These are phyloP conservation scores for Cerceris ruficornis DNA, from an alignment of 2,888 invertebrate species.

Conservation along the genomic window DNA sequence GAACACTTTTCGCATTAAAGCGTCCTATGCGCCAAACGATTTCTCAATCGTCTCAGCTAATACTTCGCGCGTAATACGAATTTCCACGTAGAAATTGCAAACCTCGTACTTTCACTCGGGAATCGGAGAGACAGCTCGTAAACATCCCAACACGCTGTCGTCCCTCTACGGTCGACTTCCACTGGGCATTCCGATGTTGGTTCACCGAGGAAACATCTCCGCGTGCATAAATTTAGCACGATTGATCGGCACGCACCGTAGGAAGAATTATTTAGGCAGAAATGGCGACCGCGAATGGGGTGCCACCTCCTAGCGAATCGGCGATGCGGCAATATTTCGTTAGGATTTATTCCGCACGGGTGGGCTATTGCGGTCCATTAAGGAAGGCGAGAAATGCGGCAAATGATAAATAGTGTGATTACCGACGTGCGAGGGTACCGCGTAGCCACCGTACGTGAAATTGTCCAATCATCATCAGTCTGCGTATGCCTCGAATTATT, in stretches of 20 bases:
- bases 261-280: slow-evolving; percentile 28
- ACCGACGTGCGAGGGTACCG: slow-evolving; percentile 62
- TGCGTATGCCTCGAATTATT: slow-evolving; percentile 60
- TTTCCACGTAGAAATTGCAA: slow-evolving; percentile 14
- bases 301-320: background rate
- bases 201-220: slow-evolving; percentile 1
- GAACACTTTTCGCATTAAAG: background rate
- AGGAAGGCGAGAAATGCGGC: slow-evolving; percentile 70
- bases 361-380: slow-evolving; percentile 70
- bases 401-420: slow-evolving; percentile 80
- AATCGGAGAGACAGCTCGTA: slow-evolving; percentile 26
- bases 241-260: slow-evolving; percentile 41
- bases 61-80: slow-evolving; percentile 2
- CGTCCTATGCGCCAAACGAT: background rate
- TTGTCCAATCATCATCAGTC: slow-evolving; percentile 77
- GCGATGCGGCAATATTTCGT: slow-evolving; percentile 61
- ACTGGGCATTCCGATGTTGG: slow-evolving; percentile 15
- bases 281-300: slow-evolving; percentile 19
- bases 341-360: slow-evolving; percentile 64
- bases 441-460: slow-evolving; percentile 65
- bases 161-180: slow-evolving; percentile 6
- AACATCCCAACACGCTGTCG: slow-evolving; percentile 14
- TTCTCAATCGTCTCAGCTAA: background rate
- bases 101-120: slow-evolving; percentile 24
- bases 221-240: slow-evolving; percentile 20